These are phyloP conservation scores for Styela plicata DNA, from an alignment of 23 tunicate genomes.

Conservation along the genomic window DNA sequence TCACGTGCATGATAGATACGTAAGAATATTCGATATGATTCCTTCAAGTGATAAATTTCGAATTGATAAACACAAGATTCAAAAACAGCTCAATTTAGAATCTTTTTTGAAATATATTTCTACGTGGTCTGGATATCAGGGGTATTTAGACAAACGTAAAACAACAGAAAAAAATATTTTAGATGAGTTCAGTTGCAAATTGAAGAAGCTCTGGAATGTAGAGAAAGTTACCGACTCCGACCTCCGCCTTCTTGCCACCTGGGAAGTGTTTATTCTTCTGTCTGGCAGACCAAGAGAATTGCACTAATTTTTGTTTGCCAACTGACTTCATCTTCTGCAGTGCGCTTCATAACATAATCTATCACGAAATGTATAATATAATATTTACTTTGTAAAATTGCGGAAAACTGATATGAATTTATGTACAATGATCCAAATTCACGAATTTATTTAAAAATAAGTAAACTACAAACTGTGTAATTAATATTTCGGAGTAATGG, in stretches of 20 bases:
- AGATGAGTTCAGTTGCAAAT: background rate
- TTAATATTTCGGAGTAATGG: too few species aligned
- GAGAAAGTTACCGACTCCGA: background rate
- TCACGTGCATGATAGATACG: constrained; percentile 21
- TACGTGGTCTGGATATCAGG: constrained; percentile 33
- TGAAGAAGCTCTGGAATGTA: background rate
- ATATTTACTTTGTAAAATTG: too few species aligned
- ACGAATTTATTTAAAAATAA: too few species aligned
- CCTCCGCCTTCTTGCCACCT: background rate
- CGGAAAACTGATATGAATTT: too few species aligned
- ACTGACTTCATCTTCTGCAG: too few species aligned
- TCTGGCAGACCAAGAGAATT: constrained; percentile 1
- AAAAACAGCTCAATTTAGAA: constrained; percentile 1
- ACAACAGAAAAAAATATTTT: background rate
- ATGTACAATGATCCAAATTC: too few species aligned
- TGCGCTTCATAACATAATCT: too few species aligned
- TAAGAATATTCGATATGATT: constrained; percentile 13
- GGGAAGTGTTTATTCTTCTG: background rate
- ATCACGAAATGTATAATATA: too few species aligned
- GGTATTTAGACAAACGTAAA: background rate
- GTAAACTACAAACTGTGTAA: too few species aligned
- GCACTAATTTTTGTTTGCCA: too few species aligned
- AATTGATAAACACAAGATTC: background rate
- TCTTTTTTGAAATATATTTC: constrained; percentile 22
- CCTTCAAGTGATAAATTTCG: background rate